These are phyloP conservation scores for Sesia bembeciformis DNA, from an alignment of 2,888 invertebrate genomes.

Conservation along the genomic window DNA sequence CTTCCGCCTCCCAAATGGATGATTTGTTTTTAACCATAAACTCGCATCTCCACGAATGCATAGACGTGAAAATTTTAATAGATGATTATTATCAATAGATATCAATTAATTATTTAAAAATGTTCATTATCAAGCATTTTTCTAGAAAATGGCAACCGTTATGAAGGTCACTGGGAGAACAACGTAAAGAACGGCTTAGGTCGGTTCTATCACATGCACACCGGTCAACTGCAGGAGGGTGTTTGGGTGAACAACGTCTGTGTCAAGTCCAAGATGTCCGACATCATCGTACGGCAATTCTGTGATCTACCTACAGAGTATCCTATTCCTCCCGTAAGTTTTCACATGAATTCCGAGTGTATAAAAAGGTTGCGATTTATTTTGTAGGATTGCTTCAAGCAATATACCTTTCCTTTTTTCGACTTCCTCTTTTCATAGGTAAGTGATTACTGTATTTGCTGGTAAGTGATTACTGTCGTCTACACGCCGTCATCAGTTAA, in stretches of 20 bases:
- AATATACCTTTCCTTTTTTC: too few relatives aligned
- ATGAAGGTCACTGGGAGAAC: conserved; percentile 76
- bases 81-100: too few relatives aligned
- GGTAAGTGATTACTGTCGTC: too few relatives aligned
- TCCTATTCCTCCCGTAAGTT: conserved; percentile 66
- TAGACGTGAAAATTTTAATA: too few relatives aligned
- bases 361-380: too few relatives aligned
- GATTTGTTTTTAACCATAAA: neutral
- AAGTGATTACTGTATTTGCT: too few relatives aligned
- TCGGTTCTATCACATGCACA: conserved; percentile 76
- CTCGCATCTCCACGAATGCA: neutral
- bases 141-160: conserved; percentile 75
- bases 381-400: too few relatives aligned
- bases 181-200: conserved; percentile 77
- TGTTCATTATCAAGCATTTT: neutral
- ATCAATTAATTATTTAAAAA: neutral
- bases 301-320: conserved; percentile 67
- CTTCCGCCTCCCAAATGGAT: neutral
- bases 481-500: too few relatives aligned
- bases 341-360: neutral
- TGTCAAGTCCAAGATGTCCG: conserved; percentile 69
- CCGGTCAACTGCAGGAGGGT: conserved; percentile 79
- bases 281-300: conserved; percentile 75
- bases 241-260: conserved; percentile 75
- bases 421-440: too few relatives aligned